Evolutionary conservation across 2,888 invertebrate species (phyloP).

Genomic region (Gymnocheta viridis): DNA sequence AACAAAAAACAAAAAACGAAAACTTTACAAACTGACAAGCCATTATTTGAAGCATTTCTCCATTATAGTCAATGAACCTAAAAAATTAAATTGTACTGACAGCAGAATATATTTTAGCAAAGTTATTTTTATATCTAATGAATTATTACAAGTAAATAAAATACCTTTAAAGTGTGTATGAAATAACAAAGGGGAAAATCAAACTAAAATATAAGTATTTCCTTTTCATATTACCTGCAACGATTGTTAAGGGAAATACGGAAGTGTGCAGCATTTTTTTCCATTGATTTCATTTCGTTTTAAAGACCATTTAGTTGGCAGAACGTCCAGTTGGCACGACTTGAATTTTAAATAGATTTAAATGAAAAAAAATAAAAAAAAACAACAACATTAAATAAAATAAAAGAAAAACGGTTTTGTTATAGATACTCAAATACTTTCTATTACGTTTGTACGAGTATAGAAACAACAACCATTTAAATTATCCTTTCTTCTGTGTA

Average conservation of each 20-base stretch:
- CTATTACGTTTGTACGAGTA: background rate
- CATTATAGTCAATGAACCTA: conserved; percentile 26
- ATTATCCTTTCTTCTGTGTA: conserved; percentile 19
- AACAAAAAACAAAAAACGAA: background rate
- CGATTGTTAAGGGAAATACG: conserved; percentile 48
- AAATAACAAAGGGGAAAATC: background rate
- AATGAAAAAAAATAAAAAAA: background rate
- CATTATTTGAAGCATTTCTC: conserved; percentile 36
- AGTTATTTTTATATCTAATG: background rate
- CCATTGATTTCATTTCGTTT: conserved; percentile 14
- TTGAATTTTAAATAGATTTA: conserved; percentile 49
- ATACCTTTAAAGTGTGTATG: background rate
- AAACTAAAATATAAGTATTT: conserved; percentile 14
- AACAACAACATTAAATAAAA: background rate
- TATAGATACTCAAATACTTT: conserved; percentile 36
- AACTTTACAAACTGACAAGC: conserved; percentile 30
- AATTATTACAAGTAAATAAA: background rate
- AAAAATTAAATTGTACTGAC: conserved; percentile 13
- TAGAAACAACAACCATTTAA: conserved; percentile 25
- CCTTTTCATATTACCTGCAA: conserved; percentile 47
- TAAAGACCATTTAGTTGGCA: background rate
- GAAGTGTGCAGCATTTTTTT: conserved; percentile 15
- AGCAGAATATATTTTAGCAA: background rate
- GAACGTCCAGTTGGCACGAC: conserved; percentile 31
- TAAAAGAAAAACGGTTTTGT: background rate